Evolutionary conservation across 2,113 vertebrate species (phyloP).

Genomic region (Misgurnus anguillicaudatus): DNA sequence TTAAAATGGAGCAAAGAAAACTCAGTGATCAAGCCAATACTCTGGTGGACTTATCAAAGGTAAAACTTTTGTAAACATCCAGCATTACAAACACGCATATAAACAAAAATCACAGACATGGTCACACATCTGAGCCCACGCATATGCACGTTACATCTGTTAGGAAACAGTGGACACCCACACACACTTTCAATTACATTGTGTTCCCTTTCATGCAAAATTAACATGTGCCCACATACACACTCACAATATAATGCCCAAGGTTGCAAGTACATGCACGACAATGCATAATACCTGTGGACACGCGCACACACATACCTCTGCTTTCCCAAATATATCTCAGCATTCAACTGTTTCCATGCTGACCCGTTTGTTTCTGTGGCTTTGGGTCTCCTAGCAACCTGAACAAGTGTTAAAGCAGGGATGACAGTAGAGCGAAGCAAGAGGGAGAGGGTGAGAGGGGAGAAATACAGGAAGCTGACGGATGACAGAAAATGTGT

Average conservation of each 20-base stretch:
- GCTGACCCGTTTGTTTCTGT: conserved; percentile 71
- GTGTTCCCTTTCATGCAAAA: conserved; percentile 22
- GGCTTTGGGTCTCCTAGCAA: conserved; percentile 77
- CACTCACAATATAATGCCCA: conserved; percentile 9
- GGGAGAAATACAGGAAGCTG: conserved; percentile 25
- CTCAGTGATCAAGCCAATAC: conserved; percentile 98
- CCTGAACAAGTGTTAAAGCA: conserved; percentile 75
- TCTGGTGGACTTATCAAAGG: conserved; percentile 96
- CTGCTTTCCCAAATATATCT: conserved; percentile 53
- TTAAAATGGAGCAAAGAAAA: conserved; percentile 99
- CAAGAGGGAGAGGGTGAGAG: conserved; percentile 58
- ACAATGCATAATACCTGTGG: conserved; percentile 28
- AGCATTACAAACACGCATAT: background rate
- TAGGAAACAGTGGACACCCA: conserved; percentile 29
- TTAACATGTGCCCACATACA: conserved; percentile 27
- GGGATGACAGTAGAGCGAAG: conserved; percentile 71
- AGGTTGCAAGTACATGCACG: conserved; percentile 27
- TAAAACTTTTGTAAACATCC: conserved; percentile 64
- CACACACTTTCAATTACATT: conserved; percentile 23
- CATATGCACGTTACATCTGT: conserved; percentile 40
- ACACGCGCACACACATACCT: conserved; percentile 49
- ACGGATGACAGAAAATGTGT: conserved; percentile 3
- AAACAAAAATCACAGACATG: conserved; percentile 27
- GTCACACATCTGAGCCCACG: conserved; percentile 37
- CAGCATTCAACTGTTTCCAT: conserved; percentile 64